Conservation (phyloP, 2,888 invertebrate species). For the Scaeva pyrastri region DNA sequence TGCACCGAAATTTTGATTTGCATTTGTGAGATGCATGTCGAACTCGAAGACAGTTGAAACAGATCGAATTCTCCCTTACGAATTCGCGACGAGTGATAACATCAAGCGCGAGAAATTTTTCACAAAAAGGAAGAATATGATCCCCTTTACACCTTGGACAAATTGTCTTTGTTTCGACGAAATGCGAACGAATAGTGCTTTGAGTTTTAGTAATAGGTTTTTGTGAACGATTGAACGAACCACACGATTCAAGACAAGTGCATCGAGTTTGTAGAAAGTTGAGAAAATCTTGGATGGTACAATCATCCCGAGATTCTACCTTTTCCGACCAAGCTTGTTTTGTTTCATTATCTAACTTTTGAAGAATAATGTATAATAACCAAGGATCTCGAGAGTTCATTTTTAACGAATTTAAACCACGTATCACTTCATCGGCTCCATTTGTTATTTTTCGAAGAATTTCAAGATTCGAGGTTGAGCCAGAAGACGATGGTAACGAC, state of each 20-base stretch:
- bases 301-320: slow-evolving; percentile 13
- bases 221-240: neutral
- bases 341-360: slow-evolving; percentile 40
- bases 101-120: neutral
- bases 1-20: slow-evolving; percentile 3
- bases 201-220: neutral
- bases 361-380: slow-evolving; percentile 33
- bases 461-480: slow-evolving; percentile 24
- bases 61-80: neutral
- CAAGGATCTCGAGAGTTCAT: slow-evolving; percentile 30
- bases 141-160: slow-evolving; percentile 18
- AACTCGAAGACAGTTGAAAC: slow-evolving; percentile 9
- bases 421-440: slow-evolving; percentile 38
- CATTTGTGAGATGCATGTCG: slow-evolving; percentile 5
- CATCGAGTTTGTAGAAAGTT: slow-evolving; percentile 19
- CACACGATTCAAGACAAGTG: slow-evolving; percentile 37
- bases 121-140: slow-evolving; percentile 26
- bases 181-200: neutral
- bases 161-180: neutral
- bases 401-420: slow-evolving; percentile 33
- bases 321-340: slow-evolving; percentile 42
- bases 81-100: neutral
- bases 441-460: slow-evolving; percentile 61
- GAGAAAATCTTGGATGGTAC: slow-evolving; percentile 10
- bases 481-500: slow-evolving; percentile 21